Base-by-base conservation (phyloP, 2,888 invertebrate species). In the Ornithoptera alexandrae region DNA sequence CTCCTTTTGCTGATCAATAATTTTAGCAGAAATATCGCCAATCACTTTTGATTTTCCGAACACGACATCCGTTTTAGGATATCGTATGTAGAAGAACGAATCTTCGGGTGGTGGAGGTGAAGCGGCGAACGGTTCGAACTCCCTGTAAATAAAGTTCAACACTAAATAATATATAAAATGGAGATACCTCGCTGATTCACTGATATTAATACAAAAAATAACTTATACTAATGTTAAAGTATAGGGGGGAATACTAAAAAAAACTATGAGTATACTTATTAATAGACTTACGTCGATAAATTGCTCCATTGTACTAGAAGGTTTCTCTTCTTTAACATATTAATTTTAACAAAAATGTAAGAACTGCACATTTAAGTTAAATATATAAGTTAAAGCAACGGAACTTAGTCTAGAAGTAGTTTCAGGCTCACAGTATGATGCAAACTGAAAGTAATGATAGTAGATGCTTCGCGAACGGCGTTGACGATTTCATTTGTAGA, bases 81-180 rank as follows among this genome's bases (percentile, higher is more conserved):
- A 96, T 65, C 95, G 93, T 76, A 95, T 94, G 82, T 94, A 94
- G 84, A 95, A 95, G 83, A 96, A 96, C 66, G 94, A 95, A 79
- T 96, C 96, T 84, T 96, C 96, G 59, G 95, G 94, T 39, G 95
- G 94, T 2, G 96, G 96, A 24, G 96, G 96, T 22, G 96, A 96
- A 75, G 82, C 81, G 46, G 92, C 85, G 73, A 93, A 93, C 50
- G 89, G 88, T 73, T 93, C 92, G 74, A 89, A 93, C 64, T 92
- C 93, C 77, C 93, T 93, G 88, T 57, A 75, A 77, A 81, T 72
- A 53, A 18, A 53, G 18, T 4, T 6, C 18, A 53, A n/a, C 1
- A 7, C 8, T 4, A n/a, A 53, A 53, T 18, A 18, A 81, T 81
- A 71, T 36, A 57, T 68, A 17, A 56, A 63, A 30, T 30, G 30